Base-by-base conservation (phyloP, 2,888 invertebrate species). In the Saturnia pavonia region DNA sequence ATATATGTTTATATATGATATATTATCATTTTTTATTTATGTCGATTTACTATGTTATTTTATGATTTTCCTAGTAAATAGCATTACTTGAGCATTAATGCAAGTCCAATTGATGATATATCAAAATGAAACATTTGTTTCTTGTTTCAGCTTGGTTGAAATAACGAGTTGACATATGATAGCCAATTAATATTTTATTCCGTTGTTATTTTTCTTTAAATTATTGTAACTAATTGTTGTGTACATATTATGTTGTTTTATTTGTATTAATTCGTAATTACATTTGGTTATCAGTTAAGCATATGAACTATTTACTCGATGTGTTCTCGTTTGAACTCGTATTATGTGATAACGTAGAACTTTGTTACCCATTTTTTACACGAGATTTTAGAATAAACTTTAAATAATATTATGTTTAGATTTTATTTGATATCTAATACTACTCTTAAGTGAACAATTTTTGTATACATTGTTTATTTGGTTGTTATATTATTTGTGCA, bases 241-340 rank as follows among this genome's bases (percentile, higher is more conserved):
- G 34, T 34, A 34, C 34, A 54, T 54, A 54, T 22, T 54, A 22
- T 9, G 22, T 9, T 54, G 22, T 54, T 54, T 54, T 54, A 6
- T 54, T 19, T 48, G 6, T 54, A 54, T 54, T 54, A 22, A 27
- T 34, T 34, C 34, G 8, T 34, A 34, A 27, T 63, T 63, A 63
- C 34, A 71, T 60, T 72, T 69, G 68, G 71, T 69, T 65, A 73
- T 63, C 63, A 63, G 63, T 63, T 63, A 27, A 34, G 63, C 9
- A 54, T 34, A 63, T 63, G 34, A 34, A 63, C 63, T 63, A 63
- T 63, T 63, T 63, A 63, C 16, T 63, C 19, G 63, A 63, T 6
- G 34, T 63, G 63, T 63, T 63, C 63, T 63, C 63, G 63, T 34
- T 19, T 34, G 63, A 63, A 63, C 63, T 16, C 34, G 45, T 51